phyloP scores from a whole-genome alignment of 2,797 vertebrate genomes.

The Neosilurus hyrtlii region DNA sequence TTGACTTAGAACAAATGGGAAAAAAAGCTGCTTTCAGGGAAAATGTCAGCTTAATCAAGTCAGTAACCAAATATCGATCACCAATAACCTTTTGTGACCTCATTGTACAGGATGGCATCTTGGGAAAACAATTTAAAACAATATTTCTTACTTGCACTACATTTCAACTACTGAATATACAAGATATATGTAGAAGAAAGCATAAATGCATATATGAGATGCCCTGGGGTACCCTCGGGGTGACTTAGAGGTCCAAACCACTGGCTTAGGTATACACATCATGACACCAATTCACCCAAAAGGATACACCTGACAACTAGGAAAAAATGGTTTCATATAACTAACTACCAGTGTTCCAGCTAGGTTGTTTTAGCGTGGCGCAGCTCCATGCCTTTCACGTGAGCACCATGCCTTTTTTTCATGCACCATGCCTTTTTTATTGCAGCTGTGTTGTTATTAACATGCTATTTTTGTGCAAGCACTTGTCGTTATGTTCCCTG shows the following conservation, averaged over 20 bases:
- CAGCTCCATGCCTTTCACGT: too few species aligned
- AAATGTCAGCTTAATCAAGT: background rate
- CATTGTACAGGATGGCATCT: background rate
- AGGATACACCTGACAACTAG: background rate
- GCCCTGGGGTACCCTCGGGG: background rate
- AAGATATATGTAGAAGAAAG: background rate
- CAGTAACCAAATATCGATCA: background rate
- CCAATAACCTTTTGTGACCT: background rate
- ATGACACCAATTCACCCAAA: background rate
- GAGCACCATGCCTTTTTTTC: too few species aligned
- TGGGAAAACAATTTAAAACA: background rate
- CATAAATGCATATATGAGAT: background rate
- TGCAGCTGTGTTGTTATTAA: too few species aligned
- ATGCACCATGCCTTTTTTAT: too few species aligned
- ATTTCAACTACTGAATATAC: background rate
- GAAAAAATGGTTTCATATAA: background rate
- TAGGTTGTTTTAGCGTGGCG: too few species aligned
- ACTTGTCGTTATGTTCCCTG: too few species aligned
- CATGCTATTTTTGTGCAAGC: too few species aligned
- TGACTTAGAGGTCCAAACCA: background rate
- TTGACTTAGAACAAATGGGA: background rate
- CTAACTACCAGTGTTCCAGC: too few species aligned
- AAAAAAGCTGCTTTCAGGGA: background rate
- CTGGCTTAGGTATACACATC: background rate
- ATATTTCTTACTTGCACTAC: background rate